These are phyloP conservation scores for Pardosa pseudoannulata DNA, from an alignment of 2,888 invertebrate genomes.

Conservation along the genomic window DNA sequence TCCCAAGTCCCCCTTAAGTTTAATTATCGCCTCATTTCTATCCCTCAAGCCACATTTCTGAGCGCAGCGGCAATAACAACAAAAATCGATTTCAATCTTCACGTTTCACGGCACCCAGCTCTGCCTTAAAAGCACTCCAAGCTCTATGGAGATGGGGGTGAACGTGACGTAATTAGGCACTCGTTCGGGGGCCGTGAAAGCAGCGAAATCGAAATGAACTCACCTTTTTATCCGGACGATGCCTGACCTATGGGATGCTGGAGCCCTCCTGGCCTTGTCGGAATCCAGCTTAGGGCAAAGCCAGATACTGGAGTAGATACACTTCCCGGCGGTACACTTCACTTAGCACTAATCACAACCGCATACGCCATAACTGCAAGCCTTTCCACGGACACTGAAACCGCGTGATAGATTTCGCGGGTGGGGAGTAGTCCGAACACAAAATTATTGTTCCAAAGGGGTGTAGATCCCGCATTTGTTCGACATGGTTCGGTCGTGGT, in stretches of 20 bases:
- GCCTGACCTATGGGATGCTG: neutral
- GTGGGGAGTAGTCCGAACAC: neutral
- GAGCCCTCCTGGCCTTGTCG: neutral
- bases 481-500: neutral
- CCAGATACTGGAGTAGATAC: neutral
- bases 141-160: too few species aligned
- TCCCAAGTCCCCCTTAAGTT: too few species aligned
- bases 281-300: conserved; percentile 4
- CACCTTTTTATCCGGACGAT: conserved; percentile 11
- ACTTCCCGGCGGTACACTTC: neutral
- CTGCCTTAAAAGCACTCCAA: neutral
- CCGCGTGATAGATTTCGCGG: neutral
- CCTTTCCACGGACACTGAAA: neutral
- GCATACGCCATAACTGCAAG: neutral
- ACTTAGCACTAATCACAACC: neutral
- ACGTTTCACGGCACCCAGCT: neutral
- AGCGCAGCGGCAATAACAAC: neutral
- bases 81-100: conserved; percentile 3
- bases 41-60: neutral
- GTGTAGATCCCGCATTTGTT: conserved; percentile 5
- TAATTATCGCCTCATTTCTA: too few species aligned
- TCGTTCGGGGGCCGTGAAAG: too few species aligned
- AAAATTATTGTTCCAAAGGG: neutral
- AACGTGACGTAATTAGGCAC: too few species aligned
- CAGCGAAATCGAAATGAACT: too few species aligned